Evolutionary conservation across 2,797 vertebrate species (phyloP), one percentile per base, ranked within the genome.

Genomic region (Labroides dimidiatus): DNA sequence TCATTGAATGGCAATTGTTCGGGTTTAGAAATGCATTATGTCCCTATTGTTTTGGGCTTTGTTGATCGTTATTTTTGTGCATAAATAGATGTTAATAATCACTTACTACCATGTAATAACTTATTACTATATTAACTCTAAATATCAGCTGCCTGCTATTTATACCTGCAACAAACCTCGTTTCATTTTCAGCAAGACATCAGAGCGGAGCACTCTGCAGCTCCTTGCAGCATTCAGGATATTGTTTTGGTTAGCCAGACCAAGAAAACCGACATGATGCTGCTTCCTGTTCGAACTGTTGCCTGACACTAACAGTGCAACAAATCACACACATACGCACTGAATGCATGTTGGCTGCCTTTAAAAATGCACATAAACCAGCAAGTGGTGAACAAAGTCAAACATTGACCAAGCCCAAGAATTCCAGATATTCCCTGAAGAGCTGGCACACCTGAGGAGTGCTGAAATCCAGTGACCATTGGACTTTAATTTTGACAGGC

Each of bases 361-460:
- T 24, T 33, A 41, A 55, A 37, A 2, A 48, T 3, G 17, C 37
- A 59, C 33, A 30, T 57, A 20, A 68, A 72, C 15, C 0, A 13
- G 43, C 49, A 20, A 74, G 48, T 70, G n/a, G 19, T 45, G 36
- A 39, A 70, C 12, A 21, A 63, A 84, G 75, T 82, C 45, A 85
- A 87, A 90, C 71, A 88, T 86, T 88, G 75, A 85, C 80, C 6
- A 50, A 42, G 45, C 24, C 12, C 27, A 68, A 37, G 66, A 41
- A 21, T 54, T 15, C 2, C 24, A 50, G 15, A 43, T 39, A 42
- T 58, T 56, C 72, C 63, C 53, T 78, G 42, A 61, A 47, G 57
- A 41, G 53, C n/a, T 69, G 58, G 17, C 68, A 76, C 17, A 42
- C 17, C 6, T 12, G 57, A 43, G 21, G 8, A n/a, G 16, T 20